Conservation (phyloP, 2,888 invertebrate species). For the Apamea monoglypha region DNA sequence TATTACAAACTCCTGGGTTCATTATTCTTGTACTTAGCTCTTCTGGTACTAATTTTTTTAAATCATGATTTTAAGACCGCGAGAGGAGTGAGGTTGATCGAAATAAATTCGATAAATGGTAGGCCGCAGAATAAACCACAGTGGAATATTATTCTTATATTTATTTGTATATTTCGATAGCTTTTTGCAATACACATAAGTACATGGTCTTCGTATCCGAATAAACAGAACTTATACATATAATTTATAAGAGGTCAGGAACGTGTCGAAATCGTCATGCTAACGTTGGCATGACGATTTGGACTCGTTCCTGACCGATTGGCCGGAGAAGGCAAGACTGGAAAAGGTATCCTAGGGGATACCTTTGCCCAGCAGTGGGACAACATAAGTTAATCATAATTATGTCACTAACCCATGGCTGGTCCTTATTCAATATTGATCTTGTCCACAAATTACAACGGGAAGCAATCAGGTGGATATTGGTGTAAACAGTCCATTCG, state of each 20-base stretch:
- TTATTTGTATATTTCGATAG: neutral
- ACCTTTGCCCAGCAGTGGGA: neutral
- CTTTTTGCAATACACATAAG: neutral
- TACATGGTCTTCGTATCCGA: neutral
- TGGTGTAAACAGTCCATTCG: too few relatives aligned
- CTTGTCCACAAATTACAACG: too few relatives aligned
- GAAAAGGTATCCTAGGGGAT: neutral
- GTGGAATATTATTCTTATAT: neutral
- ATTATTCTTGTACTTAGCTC: neutral
- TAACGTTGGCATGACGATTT: neutral
- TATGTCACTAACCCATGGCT: too few relatives aligned
- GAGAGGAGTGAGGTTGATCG: neutral
- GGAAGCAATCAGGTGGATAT: too few relatives aligned
- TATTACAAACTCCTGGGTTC: neutral
- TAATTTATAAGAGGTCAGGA: too few relatives aligned
- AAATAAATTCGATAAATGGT: neutral
- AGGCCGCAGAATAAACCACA: neutral
- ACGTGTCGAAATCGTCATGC: too few relatives aligned
- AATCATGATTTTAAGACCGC: neutral
- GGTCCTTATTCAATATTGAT: too few relatives aligned
- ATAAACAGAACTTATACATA: neutral
- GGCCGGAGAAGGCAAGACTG: neutral
- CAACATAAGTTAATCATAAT: too few relatives aligned
- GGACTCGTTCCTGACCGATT: neutral
- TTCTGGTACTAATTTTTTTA: neutral